Evolutionary conservation across 2,888 invertebrate genomes (phyloP), one percentile per base, ranked within the genome.

Genomic region (Drosophila ezoana): DNA sequence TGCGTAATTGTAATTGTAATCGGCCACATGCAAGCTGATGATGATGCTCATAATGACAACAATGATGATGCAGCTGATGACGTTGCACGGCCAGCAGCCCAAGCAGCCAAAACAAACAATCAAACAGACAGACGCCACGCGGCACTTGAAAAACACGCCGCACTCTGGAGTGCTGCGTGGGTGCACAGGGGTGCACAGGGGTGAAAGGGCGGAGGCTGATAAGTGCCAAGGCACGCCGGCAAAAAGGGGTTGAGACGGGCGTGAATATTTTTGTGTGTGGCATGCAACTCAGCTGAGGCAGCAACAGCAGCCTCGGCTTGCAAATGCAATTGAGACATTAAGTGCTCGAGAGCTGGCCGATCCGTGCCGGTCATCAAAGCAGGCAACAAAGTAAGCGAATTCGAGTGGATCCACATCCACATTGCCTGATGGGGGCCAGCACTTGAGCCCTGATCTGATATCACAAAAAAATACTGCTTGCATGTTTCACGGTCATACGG

Each of bases 241-340:
- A 52, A 33, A 18, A 10, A 56, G 43, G 45, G 48, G 49, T 38
- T 38, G 48, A 35, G 38, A 33, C 3, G 16, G 5, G 18, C 23
- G 18, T 23, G 18, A 32, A 38, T 20, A 8, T 52, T 13, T 60
- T n/a, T n/a, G 61, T 71, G 56, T 68, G 64, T 49, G 60, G 77
- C 65, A 76, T 72, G 60, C 65, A 76, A 57, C 72, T 58, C 68
- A 79, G 79, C 68, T 63, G 76, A 49, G 54, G 65, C 76, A 56
- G 64, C 80, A 80, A 70, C 71, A 67, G 72, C 79, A 73, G 77
- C 81, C 81, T 68, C 68, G 70, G 73, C 68, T 87, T 81, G 88
- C 81, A 87, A 83, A 83, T 79, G 83, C 83, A 72, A 81, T 83
- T 77, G 83, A 87, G 81, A 63, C 77, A 83, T 74, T 81, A 81